Percentiles rank a stretch among this genome's conserved stretches.
Conservation (phyloP, 2,797 vertebrate species). For the Triplophysa yarkandensis region DNA sequence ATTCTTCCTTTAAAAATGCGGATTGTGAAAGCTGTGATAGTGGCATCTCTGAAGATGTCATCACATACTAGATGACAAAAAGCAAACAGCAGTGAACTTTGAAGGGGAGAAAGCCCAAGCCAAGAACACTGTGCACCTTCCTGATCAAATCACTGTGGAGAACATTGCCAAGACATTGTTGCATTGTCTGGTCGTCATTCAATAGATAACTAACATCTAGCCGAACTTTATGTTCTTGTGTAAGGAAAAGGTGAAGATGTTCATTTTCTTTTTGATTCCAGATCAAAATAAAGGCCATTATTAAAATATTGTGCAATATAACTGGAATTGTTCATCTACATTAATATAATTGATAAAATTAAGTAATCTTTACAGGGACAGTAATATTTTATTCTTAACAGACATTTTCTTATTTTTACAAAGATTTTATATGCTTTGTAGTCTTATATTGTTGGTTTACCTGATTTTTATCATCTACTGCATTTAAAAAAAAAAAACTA, state of each 20-base stretch:
- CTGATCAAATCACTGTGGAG: conserved; percentile 24
- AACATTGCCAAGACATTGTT: conserved; percentile 29
- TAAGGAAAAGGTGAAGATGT: not conserved
- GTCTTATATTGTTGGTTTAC: no score
- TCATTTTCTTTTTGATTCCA: not conserved
- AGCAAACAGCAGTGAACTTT: conserved; percentile 5
- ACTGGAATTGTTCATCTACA: no score
- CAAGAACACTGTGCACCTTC: conserved; percentile 27
- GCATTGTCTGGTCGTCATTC: conserved; percentile 10
- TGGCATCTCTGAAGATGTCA: not conserved
- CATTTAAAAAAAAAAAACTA: no score
- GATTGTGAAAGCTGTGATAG: not conserved
- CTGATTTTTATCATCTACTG: no score
- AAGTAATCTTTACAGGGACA: not conserved
- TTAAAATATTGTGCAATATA: not conserved
- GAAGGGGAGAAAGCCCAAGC: conserved; percentile 6
- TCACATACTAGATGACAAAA: not conserved
- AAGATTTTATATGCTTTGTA: no score
- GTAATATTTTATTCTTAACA: no score
- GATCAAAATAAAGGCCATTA: not conserved
- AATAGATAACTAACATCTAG: not conserved
- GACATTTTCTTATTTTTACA: no score
- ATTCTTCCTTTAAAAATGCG: no score
- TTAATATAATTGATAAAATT: no score
- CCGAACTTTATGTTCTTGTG: not conserved